A percentile compares a stretch with the other conserved stretches of the same genome.
These are phyloP conservation scores for Neodiprion fabricii DNA, from an alignment of 1,140 invertebrate species.

Conservation along the genomic window DNA sequence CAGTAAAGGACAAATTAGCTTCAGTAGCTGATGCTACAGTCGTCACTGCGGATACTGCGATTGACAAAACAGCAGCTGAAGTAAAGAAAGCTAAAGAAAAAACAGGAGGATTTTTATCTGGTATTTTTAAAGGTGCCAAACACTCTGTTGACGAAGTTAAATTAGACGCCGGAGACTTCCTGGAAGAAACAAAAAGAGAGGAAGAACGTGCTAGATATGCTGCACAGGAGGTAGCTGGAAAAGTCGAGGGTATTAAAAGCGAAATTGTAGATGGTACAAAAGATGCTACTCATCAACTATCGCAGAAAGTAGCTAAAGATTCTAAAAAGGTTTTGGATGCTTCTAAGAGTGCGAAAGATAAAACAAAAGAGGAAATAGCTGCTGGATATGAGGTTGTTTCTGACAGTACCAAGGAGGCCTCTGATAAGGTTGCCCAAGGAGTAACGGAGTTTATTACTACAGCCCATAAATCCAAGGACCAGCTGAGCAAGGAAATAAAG, in stretches of 20 bases:
- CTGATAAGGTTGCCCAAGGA: conserved; percentile 8
- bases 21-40: conserved; percentile 11
- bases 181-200: conserved; percentile 34
- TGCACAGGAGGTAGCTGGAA: conserved; percentile 7
- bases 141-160: conserved; percentile 32
- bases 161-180: conserved; percentile 31
- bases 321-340: conserved; percentile 11
- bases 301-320: conserved; percentile 10
- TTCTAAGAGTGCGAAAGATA: conserved; percentile 18
- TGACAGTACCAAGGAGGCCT: neutral
- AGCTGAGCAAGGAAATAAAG: conserved; percentile 19
- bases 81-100: conserved; percentile 38
- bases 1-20: conserved; percentile 21
- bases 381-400: neutral
- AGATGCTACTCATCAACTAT: conserved; percentile 20
- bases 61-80: conserved; percentile 23
- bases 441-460: neutral
- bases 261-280: conserved; percentile 10
- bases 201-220: conserved; percentile 26
- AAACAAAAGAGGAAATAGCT: conserved; percentile 11
- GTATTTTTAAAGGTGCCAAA: conserved; percentile 39
- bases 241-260: conserved; percentile 13
- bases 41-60: conserved; percentile 17
- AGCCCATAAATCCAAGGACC: conserved; percentile 13
- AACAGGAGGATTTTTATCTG: conserved; percentile 32